Evolutionary conservation across 1,140 invertebrate genomes (phyloP).

Genomic region (Andrena cerasifolii): DNA sequence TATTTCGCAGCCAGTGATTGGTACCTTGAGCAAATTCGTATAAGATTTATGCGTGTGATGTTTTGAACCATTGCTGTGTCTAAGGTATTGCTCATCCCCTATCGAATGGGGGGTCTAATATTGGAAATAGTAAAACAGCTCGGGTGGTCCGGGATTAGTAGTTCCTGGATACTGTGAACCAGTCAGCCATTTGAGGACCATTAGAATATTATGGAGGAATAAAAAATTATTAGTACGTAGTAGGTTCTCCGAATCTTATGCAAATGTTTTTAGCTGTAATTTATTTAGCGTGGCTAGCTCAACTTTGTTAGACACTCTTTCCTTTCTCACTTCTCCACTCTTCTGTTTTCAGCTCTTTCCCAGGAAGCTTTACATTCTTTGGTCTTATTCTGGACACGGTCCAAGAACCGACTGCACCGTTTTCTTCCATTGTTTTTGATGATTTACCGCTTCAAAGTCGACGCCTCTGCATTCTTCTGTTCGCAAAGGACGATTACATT

Average conservation of each 20-base stretch:
- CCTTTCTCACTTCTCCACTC: not conserved
- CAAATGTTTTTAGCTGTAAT: no score
- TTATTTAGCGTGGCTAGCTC: not conserved
- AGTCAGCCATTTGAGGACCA: not conserved
- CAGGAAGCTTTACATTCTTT: conserved; percentile 21
- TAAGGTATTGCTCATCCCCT: no score
- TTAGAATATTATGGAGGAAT: not conserved
- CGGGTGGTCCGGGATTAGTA: no score
- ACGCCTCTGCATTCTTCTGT: conserved; percentile 27
- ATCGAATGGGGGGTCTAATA: no score
- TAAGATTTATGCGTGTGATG: no score
- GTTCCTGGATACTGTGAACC: no score
- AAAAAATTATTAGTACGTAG: no score
- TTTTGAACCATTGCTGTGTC: no score
- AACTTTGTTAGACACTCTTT: not conserved
- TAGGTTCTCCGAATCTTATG: not conserved
- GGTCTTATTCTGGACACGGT: conserved; percentile 29
- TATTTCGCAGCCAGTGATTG: not conserved
- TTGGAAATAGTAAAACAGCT: no score
- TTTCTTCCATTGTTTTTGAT: conserved; percentile 46
- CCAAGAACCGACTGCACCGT: conserved; percentile 30
- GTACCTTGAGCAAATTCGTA: not conserved
- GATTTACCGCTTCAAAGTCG: conserved; percentile 41
- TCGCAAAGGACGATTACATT: conserved; percentile 32
- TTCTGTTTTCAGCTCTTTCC: not conserved